Conservation (phyloP, 2,888 invertebrate species). For the Drosophila recens region DNA sequence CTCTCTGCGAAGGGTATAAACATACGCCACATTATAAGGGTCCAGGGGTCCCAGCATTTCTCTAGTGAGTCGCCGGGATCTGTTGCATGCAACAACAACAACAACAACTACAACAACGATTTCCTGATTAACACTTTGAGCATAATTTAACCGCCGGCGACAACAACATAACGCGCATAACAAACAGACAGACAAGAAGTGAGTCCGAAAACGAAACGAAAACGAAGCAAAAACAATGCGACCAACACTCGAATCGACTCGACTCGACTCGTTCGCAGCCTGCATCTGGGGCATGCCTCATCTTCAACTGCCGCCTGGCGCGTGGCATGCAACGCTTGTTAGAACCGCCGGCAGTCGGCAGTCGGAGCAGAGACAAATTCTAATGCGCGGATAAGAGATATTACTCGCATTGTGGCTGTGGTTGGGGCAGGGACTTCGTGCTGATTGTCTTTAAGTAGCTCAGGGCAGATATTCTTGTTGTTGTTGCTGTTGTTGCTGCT, state of each 20-base stretch:
- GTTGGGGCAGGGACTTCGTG: slow-evolving; percentile 54
- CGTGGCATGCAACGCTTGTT: slow-evolving; percentile 30
- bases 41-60: slow-evolving; percentile 23
- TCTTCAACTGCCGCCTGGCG: slow-evolving; percentile 7
- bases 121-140: slow-evolving; percentile 85
- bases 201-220: slow-evolving; percentile 4
- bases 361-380: slow-evolving; percentile 70
- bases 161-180: slow-evolving; percentile 64
- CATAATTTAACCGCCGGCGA: slow-evolving; percentile 80
- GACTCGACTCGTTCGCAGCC: slow-evolving; percentile 41
- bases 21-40: slow-evolving; percentile 67
- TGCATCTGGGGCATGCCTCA: slow-evolving; percentile 58
- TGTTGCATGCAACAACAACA: slow-evolving; percentile 56
- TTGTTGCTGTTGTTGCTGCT: slow-evolving; percentile 32
- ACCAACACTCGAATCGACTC: slow-evolving; percentile 3
- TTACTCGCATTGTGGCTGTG: slow-evolving; percentile 40
- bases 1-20: slow-evolving; percentile 8
- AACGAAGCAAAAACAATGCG: background rate
- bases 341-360: slow-evolving; percentile 56
- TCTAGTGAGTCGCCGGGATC: slow-evolving; percentile 13
- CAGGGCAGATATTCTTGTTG: slow-evolving; percentile 62
- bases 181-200: slow-evolving; percentile 65
- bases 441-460: slow-evolving; percentile 81
- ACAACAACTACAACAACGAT: slow-evolving; percentile 62
- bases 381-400: slow-evolving; percentile 68